These are phyloP conservation scores for Biston betularia DNA, from an alignment of 2,888 invertebrate genomes.

Conservation along the genomic window DNA sequence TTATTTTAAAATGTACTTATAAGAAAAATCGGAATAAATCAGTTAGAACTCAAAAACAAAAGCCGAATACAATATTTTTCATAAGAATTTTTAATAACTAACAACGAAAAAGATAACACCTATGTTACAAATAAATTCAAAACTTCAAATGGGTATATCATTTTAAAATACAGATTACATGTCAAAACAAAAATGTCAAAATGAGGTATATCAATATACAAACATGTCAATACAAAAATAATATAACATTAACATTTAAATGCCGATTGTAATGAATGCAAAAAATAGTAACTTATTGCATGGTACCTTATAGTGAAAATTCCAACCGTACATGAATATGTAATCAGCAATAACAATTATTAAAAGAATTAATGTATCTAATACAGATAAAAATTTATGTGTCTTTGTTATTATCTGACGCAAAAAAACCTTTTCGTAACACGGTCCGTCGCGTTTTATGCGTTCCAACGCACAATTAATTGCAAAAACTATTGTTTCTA, in stretches of 20 bases:
- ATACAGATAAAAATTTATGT: conserved; percentile 22
- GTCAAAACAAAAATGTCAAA: too few relatives aligned
- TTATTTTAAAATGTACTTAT: too few relatives aligned
- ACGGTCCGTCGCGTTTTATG: conserved; percentile 27
- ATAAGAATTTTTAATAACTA: too few relatives aligned
- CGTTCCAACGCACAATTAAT: conserved; percentile 24
- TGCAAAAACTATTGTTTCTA: conserved; percentile 19
- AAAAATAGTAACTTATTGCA: conserved; percentile 9
- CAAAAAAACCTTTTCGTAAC: conserved; percentile 11
- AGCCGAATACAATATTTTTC: too few relatives aligned
- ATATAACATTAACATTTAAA: conserved; percentile 9
- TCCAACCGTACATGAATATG: conserved; percentile 9
- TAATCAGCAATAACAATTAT: conserved; percentile 26
- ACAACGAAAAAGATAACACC: too few relatives aligned
- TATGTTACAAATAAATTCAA: too few relatives aligned
- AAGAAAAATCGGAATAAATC: too few relatives aligned
- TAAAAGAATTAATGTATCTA: conserved; percentile 24
- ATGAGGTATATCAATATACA: too few relatives aligned
- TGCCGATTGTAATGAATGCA: conserved; percentile 15
- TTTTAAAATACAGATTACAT: too few relatives aligned
- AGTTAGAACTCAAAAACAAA: too few relatives aligned
- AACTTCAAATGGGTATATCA: too few relatives aligned
- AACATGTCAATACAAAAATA: too few relatives aligned
- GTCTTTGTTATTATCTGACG: conserved; percentile 16
- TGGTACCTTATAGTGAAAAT: conserved; percentile 14